Evolutionary conservation across 2,113 vertebrate genomes (phyloP).

Genomic region (Paramisgurnus dabryanus): DNA sequence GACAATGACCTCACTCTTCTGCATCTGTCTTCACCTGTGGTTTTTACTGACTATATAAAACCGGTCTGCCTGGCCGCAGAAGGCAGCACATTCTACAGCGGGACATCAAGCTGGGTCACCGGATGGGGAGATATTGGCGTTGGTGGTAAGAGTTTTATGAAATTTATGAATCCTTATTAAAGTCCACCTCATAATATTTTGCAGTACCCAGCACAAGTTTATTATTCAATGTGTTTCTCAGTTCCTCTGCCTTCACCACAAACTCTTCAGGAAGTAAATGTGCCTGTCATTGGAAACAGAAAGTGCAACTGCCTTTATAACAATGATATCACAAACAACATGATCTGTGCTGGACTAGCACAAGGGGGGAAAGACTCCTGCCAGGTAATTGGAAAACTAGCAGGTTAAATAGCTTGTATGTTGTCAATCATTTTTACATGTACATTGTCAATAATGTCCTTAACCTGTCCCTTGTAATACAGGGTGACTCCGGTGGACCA

Average conservation of each 20-base stretch:
- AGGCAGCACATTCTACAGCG: constrained; percentile 63
- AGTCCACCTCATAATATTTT: background rate
- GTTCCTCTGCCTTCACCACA: background rate
- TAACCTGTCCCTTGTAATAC: too few relatives aligned
- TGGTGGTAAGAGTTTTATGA: constrained; percentile 19
- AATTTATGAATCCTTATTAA: too few relatives aligned
- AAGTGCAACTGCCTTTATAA: constrained; percentile 53
- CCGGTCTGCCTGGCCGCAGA: constrained; percentile 72
- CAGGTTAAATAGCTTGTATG: too few relatives aligned
- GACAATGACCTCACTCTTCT: constrained; percentile 71
- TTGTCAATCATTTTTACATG: too few relatives aligned
- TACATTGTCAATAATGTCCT: too few relatives aligned
- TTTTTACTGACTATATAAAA: constrained; percentile 58
- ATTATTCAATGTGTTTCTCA: background rate
- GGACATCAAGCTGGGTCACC: constrained; percentile 69
- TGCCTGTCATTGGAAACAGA: constrained; percentile 56
- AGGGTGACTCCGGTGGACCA: background rate
- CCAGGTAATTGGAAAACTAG: background rate
- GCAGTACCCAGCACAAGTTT: background rate
- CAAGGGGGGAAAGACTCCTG: constrained; percentile 71
- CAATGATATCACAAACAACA: constrained; percentile 62
- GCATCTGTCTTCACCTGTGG: constrained; percentile 48
- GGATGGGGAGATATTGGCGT: constrained; percentile 65
- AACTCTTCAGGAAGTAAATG: constrained; percentile 56
- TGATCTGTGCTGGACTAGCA: constrained; percentile 71